Base-by-base conservation (phyloP, 2,797 vertebrate species). In the Arnoldichthys spilopterus region DNA sequence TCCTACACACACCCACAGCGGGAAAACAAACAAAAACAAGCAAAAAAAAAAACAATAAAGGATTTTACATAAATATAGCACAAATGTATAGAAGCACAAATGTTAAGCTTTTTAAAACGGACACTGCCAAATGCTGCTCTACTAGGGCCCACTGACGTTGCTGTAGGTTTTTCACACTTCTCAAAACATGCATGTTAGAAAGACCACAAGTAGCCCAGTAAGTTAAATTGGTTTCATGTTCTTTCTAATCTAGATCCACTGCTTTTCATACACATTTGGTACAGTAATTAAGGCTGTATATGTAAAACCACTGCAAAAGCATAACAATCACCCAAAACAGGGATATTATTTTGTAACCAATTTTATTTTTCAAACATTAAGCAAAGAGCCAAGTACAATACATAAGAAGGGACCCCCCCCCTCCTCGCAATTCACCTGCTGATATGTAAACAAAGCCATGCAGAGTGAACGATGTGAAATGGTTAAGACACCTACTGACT, bases 1-100 rank as follows among this genome's bases (percentile, higher is more conserved):
- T 96, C 96, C 98, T 99, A 63, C 70, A 79, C 24, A 72, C 72
- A 73, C 72, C 11, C 43, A 47, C 43, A 37, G n/a, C n/a, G n/a
- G n/a, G n/a, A n/a, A n/a, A n/a, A 40, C 37, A 40, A 2, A 80
- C 24, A 58, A 22, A 24, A 71, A 72, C 74, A 53, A 18, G 22
- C 16, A 51, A 77, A 7, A 58, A 22, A 58, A 20, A 37, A 69
- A 51, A 71, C 64, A 40, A 0, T n/a, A 24, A n/a, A 69, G 22
- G 24, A 75, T 64, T 76, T 58, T 59, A 80, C 61, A 74, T 34
- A 68, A 82, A 78, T 7, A 72, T 22, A 34, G 2, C 28, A 68
- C 67, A 67, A 74, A 51, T 37, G 58, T 26, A 47, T 28, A 24
- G 11, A n/a, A 47, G 43, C 11, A 47, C 11, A 63, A 43, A n/a